phyloP scores from a whole-genome alignment of 2,888 invertebrate species.

The Eupithecia tripunctaria region DNA sequence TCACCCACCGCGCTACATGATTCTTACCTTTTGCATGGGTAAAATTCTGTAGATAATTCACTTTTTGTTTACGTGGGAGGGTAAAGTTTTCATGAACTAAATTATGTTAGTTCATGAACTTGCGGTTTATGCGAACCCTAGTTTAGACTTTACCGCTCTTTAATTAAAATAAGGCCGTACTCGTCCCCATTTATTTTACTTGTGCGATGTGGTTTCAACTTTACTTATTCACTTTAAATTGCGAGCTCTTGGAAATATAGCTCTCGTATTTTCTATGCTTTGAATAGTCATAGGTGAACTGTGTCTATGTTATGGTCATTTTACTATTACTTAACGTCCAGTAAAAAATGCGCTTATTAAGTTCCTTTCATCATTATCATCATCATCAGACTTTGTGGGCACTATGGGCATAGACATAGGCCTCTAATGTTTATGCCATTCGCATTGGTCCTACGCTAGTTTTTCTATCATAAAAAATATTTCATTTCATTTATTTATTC shows the following conservation, averaged over 20 bases:
- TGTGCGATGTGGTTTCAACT: constrained; percentile 6
- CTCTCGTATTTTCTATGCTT: background rate
- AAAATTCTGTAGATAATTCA: constrained; percentile 33
- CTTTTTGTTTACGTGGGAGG: constrained; percentile 25
- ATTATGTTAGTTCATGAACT: constrained; percentile 33
- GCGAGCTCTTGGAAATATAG: background rate
- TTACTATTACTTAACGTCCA: background rate
- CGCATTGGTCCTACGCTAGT: no score
- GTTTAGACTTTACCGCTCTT: constrained; percentile 21
- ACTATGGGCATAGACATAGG: background rate
- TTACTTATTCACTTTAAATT: background rate
- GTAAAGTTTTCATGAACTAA: constrained; percentile 21
- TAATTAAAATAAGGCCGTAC: constrained; percentile 25
- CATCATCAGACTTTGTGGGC: background rate
- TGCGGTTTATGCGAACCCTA: constrained; percentile 23
- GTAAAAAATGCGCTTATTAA: background rate
- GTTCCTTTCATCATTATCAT: background rate
- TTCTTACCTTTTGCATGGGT: constrained; percentile 34
- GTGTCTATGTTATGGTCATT: background rate
- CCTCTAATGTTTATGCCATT: no score
- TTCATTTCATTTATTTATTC: no score
- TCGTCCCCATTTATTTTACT: constrained; percentile 5
- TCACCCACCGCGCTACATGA: constrained; percentile 52
- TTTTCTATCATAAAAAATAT: no score
- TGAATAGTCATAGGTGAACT: background rate